A percentile compares a stretch with the other conserved stretches of the same genome.
Conservation (phyloP, 1,140 invertebrate genomes). For the Drosophila tristis region DNA sequence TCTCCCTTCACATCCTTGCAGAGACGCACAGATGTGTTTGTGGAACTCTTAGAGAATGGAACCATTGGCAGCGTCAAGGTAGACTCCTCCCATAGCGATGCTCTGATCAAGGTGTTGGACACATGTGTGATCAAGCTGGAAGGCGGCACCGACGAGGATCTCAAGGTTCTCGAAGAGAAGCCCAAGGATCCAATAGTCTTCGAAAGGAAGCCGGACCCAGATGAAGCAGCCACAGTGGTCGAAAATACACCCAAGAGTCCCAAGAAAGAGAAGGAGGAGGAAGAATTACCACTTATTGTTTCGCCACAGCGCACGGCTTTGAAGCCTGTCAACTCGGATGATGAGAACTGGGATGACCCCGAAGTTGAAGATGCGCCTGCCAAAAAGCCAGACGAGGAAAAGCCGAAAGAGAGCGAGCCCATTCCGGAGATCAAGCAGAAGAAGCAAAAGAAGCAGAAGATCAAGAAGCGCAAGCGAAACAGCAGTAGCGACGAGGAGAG, state of each 20-base stretch:
- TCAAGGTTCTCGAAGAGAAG: constrained; percentile 91
- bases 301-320: constrained; percentile 47
- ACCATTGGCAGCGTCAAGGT: constrained; percentile 92
- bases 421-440: constrained; percentile 8
- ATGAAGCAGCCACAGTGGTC: constrained; percentile 39
- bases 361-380: constrained; percentile 19
- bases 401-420: constrained; percentile 35
- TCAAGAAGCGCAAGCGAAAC: constrained; percentile 83
- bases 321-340: constrained; percentile 44
- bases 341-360: constrained; percentile 85
- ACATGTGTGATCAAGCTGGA: constrained; percentile 98
- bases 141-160: constrained; percentile 97
- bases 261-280: constrained; percentile 35
- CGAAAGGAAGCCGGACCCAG: constrained; percentile 52
- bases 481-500: constrained; percentile 83
- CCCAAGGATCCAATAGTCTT: constrained; percentile 72
- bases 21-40: constrained; percentile 95
- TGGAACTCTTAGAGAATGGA: constrained; percentile 91
- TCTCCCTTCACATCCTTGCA: constrained; percentile 31
- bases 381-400: constrained; percentile 27
- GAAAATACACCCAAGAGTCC: constrained; percentile 71
- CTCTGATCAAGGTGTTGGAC: constrained; percentile 95
- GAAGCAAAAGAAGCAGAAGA: constrained; percentile 72
- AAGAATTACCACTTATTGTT: constrained; percentile 70
- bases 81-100: constrained; percentile 94